A percentile compares a stretch with the other conserved stretches of the same genome.
Evolutionary conservation across 2,113 vertebrate genomes (phyloP).

Genomic region (Chloropsis cyanopogon): DNA sequence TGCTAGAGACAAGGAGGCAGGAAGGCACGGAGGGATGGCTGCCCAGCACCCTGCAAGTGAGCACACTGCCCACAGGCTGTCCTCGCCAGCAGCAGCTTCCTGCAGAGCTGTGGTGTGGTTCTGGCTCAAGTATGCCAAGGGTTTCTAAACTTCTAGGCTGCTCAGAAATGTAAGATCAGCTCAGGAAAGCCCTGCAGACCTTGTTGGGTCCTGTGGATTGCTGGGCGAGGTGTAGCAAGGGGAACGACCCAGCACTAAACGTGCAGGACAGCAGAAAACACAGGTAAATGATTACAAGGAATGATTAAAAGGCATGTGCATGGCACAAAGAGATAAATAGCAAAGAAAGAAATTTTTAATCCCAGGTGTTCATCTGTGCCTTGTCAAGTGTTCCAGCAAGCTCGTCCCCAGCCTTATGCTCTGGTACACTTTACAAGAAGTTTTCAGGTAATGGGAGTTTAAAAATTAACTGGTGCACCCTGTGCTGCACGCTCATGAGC

Average conservation of each 20-base stretch:
- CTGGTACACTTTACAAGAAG: not conserved
- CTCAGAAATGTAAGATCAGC: not conserved
- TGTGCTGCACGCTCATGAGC: not conserved
- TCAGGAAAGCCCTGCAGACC: not conserved
- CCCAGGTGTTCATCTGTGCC: not conserved
- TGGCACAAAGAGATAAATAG: not conserved
- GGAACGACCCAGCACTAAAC: not conserved
- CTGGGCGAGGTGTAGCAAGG: fast-evolving
- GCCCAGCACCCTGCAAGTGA: not conserved
- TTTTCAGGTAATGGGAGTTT: constrained; percentile 30
- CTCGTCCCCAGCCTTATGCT: not conserved
- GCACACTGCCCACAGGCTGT: fast-evolving
- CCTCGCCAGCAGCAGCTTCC: fast-evolving
- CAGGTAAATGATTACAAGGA: not conserved
- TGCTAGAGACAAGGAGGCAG: not conserved
- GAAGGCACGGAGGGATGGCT: not conserved
- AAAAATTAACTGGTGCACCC: constrained; percentile 53
- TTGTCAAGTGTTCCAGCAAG: not conserved
- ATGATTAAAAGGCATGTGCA: not conserved
- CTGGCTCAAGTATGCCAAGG: too few relatives aligned
- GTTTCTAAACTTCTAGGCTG: not conserved
- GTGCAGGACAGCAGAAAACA: not conserved
- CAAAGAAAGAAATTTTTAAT: not conserved
- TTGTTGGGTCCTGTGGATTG: fast-evolving
- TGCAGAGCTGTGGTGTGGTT: fast-evolving